Base-by-base conservation (phyloP, 2,113 vertebrate genomes). In the Paramisgurnus dabryanus region DNA sequence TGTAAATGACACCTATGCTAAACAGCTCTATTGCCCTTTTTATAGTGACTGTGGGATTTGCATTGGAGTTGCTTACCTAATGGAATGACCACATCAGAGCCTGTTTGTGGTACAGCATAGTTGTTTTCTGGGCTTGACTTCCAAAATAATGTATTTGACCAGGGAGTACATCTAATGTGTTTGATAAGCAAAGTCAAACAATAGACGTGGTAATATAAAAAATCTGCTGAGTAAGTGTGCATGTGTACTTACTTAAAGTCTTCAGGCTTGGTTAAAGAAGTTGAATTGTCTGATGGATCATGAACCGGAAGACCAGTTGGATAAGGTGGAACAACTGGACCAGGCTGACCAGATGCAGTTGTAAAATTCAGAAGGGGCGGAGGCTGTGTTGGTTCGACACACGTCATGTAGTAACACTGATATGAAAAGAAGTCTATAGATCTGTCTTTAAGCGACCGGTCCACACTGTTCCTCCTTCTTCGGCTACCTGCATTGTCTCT, bases 131-230 rank as follows among this genome's bases (percentile, higher is more conserved):
- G 76, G 9, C 94, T 95, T 57, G 81, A 85, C 34, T 78, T 66
- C 95, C 95, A 96, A 79, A 95, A 96, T 3, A 92, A 92, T 6
- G 85, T 80, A 80, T 95, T 90, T 3, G 95, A 96, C 95, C 95
- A 96, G 18, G 73, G 63, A n/a, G 94, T 96, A 71, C 12, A 87
- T 75, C 85, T 3, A 78, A 63, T 6, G 47, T 40, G 15, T 83
- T 8, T 43, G 69, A 6, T 18, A 40, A 40, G 2, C 50, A 66
- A 66, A 64, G 13, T 58, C n/a, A 67, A 34, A 34, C 12, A 71
- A 3, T 15, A 22, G 13, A 7, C 12, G 34, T 40, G 17, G 10
- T 45, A 12, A 10, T 39, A 10, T 55, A 34, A 2, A 34, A 34
- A 34, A 34, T 74, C 5, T 22, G 55, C 34, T 74, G 7, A 40